These are phyloP conservation scores for Dicerorhinus sumatrensis DNA, from an alignment of 2,113 vertebrate genomes.

Conservation along the genomic window DNA sequence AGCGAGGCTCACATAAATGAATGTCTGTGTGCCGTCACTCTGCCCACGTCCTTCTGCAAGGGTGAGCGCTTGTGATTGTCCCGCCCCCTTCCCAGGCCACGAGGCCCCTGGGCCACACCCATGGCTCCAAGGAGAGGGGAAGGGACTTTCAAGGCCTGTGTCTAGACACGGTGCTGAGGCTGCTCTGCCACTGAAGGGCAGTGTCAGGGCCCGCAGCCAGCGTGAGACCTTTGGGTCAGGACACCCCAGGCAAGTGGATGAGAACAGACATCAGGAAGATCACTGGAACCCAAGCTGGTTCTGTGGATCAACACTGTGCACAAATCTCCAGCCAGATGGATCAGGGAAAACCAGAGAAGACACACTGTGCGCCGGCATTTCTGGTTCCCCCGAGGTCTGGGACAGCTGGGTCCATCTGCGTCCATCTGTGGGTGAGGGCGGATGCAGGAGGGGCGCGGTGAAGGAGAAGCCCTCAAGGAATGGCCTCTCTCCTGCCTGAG, in stretches of 20 bases:
- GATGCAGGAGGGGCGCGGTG: too few relatives aligned
- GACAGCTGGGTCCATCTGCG: neutral
- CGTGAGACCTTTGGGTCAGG: neutral
- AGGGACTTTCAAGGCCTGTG: too few relatives aligned
- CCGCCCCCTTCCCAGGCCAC: rapidly evolving
- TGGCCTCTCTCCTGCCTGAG: neutral
- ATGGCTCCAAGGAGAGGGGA: too few relatives aligned
- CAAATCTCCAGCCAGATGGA: neutral
- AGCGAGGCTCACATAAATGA: neutral
- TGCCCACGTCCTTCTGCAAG: neutral
- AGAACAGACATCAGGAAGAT: neutral
- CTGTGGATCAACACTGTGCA: neutral
- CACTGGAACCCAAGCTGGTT: neutral
- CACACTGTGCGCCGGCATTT: neutral
- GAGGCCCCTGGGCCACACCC: too few relatives aligned
- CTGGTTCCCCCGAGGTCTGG: neutral
- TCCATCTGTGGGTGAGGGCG: too few relatives aligned
- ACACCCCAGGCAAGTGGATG: neutral
- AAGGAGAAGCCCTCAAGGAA: neutral
- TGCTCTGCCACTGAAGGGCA: neutral
- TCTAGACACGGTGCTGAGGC: neutral
- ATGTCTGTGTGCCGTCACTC: neutral
- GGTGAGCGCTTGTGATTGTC: too few relatives aligned
- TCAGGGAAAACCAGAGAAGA: neutral
- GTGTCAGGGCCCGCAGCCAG: neutral